These are phyloP conservation scores for Sciaenops ocellatus DNA, from an alignment of 2,797 vertebrate genomes.

Conservation along the genomic window DNA sequence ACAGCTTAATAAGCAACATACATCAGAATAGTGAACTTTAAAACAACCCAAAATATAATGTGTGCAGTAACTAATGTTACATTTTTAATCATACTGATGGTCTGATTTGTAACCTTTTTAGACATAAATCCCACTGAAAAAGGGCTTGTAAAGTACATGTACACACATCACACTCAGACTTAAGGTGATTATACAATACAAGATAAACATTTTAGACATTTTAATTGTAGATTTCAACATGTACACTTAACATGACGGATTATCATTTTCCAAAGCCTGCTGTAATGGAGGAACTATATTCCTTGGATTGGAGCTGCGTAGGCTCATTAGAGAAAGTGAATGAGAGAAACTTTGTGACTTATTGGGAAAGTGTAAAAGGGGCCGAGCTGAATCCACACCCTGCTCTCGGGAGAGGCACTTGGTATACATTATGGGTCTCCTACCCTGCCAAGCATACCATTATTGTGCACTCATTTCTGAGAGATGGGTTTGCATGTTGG, in stretches of 20 bases:
- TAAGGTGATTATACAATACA: not conserved
- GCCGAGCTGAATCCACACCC: conserved; percentile 8
- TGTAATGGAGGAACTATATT: not conserved
- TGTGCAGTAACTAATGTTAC: not conserved
- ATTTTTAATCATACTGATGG: not conserved
- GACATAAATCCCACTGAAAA: not conserved
- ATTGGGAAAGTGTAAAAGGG: conserved; percentile 1
- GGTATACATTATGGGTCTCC: not conserved
- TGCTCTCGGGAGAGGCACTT: conserved; percentile 3
- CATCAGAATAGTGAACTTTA: not conserved
- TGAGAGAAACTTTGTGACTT: conserved; percentile 7
- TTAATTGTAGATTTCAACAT: not conserved
- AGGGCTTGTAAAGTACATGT: not conserved
- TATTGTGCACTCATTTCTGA: conserved; percentile 22
- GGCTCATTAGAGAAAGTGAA: conserved; percentile 4
- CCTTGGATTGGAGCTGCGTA: not conserved
- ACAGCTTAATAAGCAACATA: too few relatives aligned
- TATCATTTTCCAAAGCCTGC: not conserved
- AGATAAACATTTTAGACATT: not conserved
- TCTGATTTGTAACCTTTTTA: not conserved
- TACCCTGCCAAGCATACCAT: conserved; percentile 8
- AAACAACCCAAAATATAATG: not conserved
- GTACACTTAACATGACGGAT: not conserved
- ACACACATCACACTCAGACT: not conserved
- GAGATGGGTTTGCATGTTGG: conserved; percentile 12